Base-by-base conservation (phyloP, 2,797 vertebrate species). In the Sebastolobus altivelis region DNA sequence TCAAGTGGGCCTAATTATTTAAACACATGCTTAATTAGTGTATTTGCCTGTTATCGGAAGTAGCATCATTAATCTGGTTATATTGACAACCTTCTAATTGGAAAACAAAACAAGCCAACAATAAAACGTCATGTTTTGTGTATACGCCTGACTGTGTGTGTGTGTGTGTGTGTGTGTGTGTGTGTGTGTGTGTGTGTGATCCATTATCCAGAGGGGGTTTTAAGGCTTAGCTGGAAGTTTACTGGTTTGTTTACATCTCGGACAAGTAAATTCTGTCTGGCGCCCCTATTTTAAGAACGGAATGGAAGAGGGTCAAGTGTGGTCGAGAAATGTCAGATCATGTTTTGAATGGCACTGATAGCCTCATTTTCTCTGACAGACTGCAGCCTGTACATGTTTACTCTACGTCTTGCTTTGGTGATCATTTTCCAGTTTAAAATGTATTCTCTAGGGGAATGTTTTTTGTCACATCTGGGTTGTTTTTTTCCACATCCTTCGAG, bases 181-280 rank as follows among this genome's bases (percentile, higher is more conserved):
- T 65, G 67, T 78, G 29, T 56, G 27, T 72, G 60, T 75, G 76
- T 82, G 65, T 68, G 70, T 65, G 72, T n/a, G 78, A 75, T 78
- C 85, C 80, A 78, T 89, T 87, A 77, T 72, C 63, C 62, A 31
- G 62, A 67, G 25, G 18, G 75, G 54, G 46, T 12, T 68, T 89
- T 75, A 63, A 77, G 85, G 79, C 72, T 89, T 66, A 79, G 56
- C 66, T 52, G 46, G 59, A 82, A 37, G 75, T 87, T 88, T 75
- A 59, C 87, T 49, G 11, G 20, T 72, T 79, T 92, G 87, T 93
- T 91, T 88, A 91, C 69, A 72, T 89, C 68, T 52, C 13, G 29
- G 71, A 65, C 59, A 14, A 59, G 59, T 72, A 61, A 74, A 87
- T 65, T 82, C 52, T 43, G 52, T 67, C 70, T 65, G 80, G 79